Evolutionary conservation across 1,140 invertebrate genomes (phyloP), one percentile per base, ranked within the genome.

Genomic region (Drosophila erecta): DNA sequence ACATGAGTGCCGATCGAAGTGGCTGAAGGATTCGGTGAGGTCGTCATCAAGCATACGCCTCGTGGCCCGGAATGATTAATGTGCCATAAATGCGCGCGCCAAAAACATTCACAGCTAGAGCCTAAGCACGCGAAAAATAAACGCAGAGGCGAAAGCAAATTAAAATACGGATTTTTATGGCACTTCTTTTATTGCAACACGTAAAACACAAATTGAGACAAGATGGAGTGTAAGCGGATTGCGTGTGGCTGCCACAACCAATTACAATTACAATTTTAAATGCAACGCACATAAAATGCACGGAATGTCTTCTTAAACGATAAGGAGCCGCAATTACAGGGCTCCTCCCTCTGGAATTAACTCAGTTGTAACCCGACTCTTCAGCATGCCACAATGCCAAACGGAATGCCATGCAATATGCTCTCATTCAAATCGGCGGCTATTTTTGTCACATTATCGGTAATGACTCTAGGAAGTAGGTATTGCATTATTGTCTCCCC

Each of bases 191-290:
- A 86, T 86, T 87, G 75, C 72, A 76, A 79, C 83, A 79, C 79
- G 83, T 86, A 81, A 86, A 86, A 79, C 79, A 40, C 59, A 87
- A 87, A 86, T 87, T 79, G 83, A 79, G 83, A 50, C 70, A 76
- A 61, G 40, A 64, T 58, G 55, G 72, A 86, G 75, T 66, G 64
- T 33, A 64, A 35, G 44, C 12, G 38, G 57, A 60, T 69, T 72
- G 57, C 38, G 50, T 61, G 50, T 30, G 57, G 30, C 61, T 54
- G 66, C 64, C 40, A 75, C 62, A 66, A 40, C 50, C 55, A 69
- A 83, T 83, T 83, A 83, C 66, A 73, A 55, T 78, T 78, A 83
- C 66, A 73, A 55, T 78, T 74, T 69, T 50, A 64, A 79, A 84
- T 79, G 53, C 51, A 69, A 38, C 59, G 17, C 43, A 60, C 66